phyloP scores from a whole-genome alignment of 2,797 vertebrate genomes.

The Leptoclinus maculatus region DNA sequence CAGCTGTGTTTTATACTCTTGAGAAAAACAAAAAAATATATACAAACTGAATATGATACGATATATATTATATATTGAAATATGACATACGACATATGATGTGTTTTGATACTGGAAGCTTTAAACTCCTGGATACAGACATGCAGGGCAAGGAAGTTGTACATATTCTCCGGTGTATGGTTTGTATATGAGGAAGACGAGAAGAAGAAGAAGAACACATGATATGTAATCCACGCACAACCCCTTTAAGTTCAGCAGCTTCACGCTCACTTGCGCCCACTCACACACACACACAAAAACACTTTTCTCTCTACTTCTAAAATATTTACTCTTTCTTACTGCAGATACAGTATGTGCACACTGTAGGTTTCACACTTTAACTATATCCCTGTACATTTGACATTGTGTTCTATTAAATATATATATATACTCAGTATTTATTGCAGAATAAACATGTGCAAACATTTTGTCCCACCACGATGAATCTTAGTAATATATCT shows the following conservation, averaged over 20 bases:
- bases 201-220: constrained; percentile 37
- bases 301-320: constrained; percentile 37
- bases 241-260: constrained; percentile 76
- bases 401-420: constrained; percentile 72
- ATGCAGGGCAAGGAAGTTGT: constrained; percentile 64
- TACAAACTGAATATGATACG: constrained; percentile 67
- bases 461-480: constrained; percentile 60
- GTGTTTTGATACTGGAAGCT: constrained; percentile 86
- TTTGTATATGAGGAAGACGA: constrained; percentile 59
- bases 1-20: constrained; percentile 82
- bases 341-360: constrained; percentile 29
- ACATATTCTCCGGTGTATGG: constrained; percentile 73
- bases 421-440: constrained; percentile 78
- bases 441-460: constrained; percentile 64
- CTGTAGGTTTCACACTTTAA: constrained; percentile 53
- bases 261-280: constrained; percentile 40
- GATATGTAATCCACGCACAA: constrained; percentile 64
- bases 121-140: constrained; percentile 75
- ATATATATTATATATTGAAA: constrained; percentile 80
- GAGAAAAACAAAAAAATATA: constrained; percentile 45
- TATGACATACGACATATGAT: constrained; percentile 58
- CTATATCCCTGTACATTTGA: constrained; percentile 76
- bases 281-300: constrained; percentile 30
- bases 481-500: constrained; percentile 76
- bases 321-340: constrained; percentile 42